Base-by-base conservation (phyloP, 2,888 invertebrate species). In the Leptopilina drosophilae region DNA sequence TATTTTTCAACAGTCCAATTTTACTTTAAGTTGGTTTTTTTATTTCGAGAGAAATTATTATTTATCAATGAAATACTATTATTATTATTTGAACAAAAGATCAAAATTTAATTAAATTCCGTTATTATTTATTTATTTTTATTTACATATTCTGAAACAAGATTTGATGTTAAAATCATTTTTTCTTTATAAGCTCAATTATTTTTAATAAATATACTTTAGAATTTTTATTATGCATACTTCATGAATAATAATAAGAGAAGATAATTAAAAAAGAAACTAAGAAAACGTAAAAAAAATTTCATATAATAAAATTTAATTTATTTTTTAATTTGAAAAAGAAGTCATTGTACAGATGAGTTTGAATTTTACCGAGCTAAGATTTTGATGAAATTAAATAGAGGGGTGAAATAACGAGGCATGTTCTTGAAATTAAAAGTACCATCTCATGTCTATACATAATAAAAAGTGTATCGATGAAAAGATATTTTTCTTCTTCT, bases 381-480 rank as follows among this genome's bases (percentile, higher is more conserved):
- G 62, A 62, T 62, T 33, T 33, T 62, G 62, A 9, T 62, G 62
- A 9, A 20, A 42, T 42, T 42, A 62, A 59, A 15, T 56, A 5
- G 12, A 5, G 20, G n/a, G 20, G 62, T 62, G 62, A n/a, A 62
- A 62, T 62, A 62, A 62, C 62, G 62, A 62, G 62, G 20, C 20
- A 20, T 62, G 8, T 20, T 9, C 62, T 62, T 20, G 62, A 15
- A 20, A 62, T 62, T 62, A 62, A 62, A 33, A 62, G 62, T 62
- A n/a, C 20, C 62, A 9, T 62, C 62, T 20, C 15, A 9, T 62
- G 62, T 62, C 62, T 62, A n/a, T 59, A 62, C 62, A 62, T 62
- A 62, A 62, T 62, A 20, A 20, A 42, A 20, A 62, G 62, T 46
- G 46, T 62, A 62, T 62, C 62, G 62, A 62, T 62, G 62, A 62